Base-by-base conservation (phyloP, 2,888 invertebrate genomes). In the Chymomyza fuscimana region DNA sequence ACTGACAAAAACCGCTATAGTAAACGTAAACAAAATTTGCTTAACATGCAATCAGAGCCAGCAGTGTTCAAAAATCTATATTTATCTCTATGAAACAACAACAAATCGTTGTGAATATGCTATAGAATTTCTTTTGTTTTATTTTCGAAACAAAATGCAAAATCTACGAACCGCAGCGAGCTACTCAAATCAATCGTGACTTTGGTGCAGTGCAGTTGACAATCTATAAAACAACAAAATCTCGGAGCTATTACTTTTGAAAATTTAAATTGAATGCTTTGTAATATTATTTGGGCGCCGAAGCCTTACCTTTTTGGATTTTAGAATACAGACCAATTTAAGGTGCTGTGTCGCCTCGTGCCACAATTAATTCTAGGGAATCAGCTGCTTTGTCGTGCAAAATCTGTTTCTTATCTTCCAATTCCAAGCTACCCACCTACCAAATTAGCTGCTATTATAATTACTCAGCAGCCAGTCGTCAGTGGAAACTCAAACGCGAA, bases 151-250 rank as follows among this genome's bases (percentile, higher is more conserved):
- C n/a, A 54, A 46, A 46, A 25, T 36, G 50, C 71, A 70, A 69
- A 70, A 71, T 64, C 63, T 65, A 68, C 40, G 40, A 46, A 46
- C 46, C 32, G 54, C 69, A 68, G 56, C 76, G 65, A 72, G 72
- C 22, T 58, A 32, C 16, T 15, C 87, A 85, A 70, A 80, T 77
- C 67, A 72, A 77, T 73, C 74, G 76, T 66, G 82, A 80, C 83
- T 79, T 76, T 73, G 79, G 73, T 65, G 66, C 70, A 73, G 69
- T 66, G 65, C 81, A 77, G 86, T 80, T 77, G 77, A 69, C 65
- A 71, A 63, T 59, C 69, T 61, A 32, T 16, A 52, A 19, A 52
- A 46, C 2, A 22, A 50, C 9, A 50, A 63, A 25, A 25, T 64
- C 2, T 40, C 36, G 32, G 59, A 7, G 59, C 25, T 16, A 6